Percentiles rank a stretch among this genome's conserved stretches.
phyloP scores from a whole-genome alignment of 2,888 invertebrate genomes.

The Dusona sp. region DNA sequence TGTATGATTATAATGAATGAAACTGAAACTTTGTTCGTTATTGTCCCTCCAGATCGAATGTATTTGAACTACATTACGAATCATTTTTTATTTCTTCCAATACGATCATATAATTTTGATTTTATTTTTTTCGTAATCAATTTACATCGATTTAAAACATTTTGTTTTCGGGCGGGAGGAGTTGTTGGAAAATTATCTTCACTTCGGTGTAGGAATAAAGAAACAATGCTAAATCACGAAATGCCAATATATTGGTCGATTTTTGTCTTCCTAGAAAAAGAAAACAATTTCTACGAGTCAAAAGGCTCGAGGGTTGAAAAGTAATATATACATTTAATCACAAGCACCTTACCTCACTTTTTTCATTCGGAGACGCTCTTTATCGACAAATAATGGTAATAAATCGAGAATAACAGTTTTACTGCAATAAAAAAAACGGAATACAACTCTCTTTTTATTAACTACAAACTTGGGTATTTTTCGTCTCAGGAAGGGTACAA shows the following conservation, averaged over 20 bases:
- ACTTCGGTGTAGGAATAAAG: no score
- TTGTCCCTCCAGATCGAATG: not conserved
- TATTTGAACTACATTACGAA: not conserved
- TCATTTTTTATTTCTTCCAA: not conserved
- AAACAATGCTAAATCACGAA: no score
- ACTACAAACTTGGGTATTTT: not conserved
- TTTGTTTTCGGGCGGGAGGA: no score
- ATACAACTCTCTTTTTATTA: not conserved
- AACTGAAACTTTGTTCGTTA: conserved; percentile 21
- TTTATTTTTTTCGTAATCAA: not conserved
- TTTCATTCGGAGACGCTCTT: not conserved
- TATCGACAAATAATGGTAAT: not conserved
- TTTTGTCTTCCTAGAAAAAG: not conserved
- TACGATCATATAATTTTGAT: not conserved
- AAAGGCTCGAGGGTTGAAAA: not conserved
- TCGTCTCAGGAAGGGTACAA: not conserved
- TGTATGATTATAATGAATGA: no score
- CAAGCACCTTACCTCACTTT: not conserved
- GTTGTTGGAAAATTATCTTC: no score
- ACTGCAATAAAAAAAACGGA: not conserved
- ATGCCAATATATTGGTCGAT: no score
- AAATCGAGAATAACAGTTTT: not conserved
- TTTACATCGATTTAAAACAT: not conserved
- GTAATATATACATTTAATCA: not conserved
- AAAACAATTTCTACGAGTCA: not conserved